Evolutionary conservation across 2,797 vertebrate species (phyloP).

Genomic region (Yasuhikotakia modesta): DNA sequence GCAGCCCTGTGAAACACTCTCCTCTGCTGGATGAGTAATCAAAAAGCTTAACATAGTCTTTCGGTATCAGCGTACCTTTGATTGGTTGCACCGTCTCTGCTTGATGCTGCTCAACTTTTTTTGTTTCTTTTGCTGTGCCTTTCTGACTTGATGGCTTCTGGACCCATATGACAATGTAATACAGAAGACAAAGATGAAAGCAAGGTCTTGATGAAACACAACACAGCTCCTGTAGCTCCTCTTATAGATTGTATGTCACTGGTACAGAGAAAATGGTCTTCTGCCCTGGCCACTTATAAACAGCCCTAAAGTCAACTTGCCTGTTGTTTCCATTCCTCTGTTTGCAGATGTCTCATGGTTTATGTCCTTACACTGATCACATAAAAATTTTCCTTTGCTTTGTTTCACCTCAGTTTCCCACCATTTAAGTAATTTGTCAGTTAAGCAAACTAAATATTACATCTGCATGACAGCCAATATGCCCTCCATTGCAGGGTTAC

Average conservation of each 20-base stretch:
- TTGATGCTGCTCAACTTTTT: conserved; percentile 81
- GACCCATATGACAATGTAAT: conserved; percentile 80
- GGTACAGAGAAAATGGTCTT: conserved; percentile 58
- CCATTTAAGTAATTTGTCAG: neutral
- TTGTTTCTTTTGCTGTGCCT: conserved; percentile 68
- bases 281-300: conserved; percentile 34
- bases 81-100: conserved; percentile 73
- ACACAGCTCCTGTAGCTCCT: conserved; percentile 70
- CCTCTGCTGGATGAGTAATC: neutral
- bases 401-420: neutral
- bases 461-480: too few species aligned
- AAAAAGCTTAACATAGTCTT: conserved; percentile 42
- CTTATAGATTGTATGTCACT: conserved; percentile 80
- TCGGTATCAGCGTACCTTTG: conserved; percentile 58
- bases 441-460: too few species aligned
- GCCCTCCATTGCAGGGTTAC: too few species aligned
- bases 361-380: conserved; percentile 13
- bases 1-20: conserved; percentile 25
- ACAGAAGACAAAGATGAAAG: conserved; percentile 80
- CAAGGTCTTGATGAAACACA: conserved; percentile 72
- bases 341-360: conserved; percentile 28
- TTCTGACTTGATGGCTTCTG: conserved; percentile 78
- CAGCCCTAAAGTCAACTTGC: conserved; percentile 21
- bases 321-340: conserved; percentile 15
- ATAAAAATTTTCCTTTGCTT: neutral